Conservation (phyloP, 2,113 vertebrate genomes). For the Lanius ludovicianus region DNA sequence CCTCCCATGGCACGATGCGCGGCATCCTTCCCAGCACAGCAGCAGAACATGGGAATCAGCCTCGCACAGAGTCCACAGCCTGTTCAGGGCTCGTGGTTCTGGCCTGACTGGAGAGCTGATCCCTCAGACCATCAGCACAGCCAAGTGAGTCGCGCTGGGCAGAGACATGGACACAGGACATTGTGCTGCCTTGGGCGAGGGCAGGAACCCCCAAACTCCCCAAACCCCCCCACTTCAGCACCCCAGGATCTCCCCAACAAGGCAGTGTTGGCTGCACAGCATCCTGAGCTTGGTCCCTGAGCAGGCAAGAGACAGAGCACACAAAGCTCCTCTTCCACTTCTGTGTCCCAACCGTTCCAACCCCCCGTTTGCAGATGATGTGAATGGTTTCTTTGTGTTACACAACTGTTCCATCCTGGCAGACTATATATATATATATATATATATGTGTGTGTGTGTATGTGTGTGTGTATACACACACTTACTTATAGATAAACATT, state of each 20-base stretch:
- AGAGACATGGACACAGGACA: neutral
- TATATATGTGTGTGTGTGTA: no score
- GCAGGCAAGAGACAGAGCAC: neutral
- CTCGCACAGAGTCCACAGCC: neutral
- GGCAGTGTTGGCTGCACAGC: neutral
- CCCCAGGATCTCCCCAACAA: neutral
- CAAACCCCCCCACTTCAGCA: neutral
- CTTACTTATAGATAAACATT: neutral
- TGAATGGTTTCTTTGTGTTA: neutral
- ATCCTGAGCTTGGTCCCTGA: rapidly evolving
- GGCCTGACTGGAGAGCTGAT: neutral
- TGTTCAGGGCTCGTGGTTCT: neutral
- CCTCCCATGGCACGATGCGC: rapidly evolving
- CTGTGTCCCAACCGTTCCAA: neutral
- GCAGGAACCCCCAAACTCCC: neutral
- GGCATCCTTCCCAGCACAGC: neutral
- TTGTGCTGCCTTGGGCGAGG: neutral
- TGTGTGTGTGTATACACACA: no score
- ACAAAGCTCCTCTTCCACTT: neutral
- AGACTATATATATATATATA: no score
- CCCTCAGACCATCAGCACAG: neutral
- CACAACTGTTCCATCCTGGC: neutral
- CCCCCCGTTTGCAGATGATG: rapidly evolving
- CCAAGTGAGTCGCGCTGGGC: neutral
- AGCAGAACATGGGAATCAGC: neutral